phyloP scores from a whole-genome alignment of 2,888 invertebrate genomes.

The Cephus rjabovi region DNA sequence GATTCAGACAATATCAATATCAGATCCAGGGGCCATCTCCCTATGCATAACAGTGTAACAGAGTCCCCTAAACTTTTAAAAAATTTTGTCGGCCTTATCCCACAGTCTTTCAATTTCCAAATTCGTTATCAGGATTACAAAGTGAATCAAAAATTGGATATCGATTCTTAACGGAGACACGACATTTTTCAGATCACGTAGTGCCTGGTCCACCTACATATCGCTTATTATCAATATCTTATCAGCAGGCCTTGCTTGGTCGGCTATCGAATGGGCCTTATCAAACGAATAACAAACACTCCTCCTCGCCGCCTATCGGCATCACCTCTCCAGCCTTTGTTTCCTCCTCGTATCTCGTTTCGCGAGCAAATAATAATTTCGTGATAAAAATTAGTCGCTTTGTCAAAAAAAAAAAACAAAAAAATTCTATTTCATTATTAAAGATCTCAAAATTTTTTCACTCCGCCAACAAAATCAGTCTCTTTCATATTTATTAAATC shows the following conservation, averaged over 20 bases:
- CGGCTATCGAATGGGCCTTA: conserved; percentile 29
- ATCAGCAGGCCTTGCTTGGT: conserved; percentile 21
- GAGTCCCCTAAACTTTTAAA: not conserved
- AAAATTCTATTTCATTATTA: not conserved
- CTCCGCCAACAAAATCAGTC: too few species aligned
- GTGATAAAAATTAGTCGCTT: not conserved
- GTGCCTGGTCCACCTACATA: not conserved
- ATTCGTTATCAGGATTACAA: not conserved
- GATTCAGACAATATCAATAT: not conserved
- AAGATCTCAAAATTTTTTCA: not conserved
- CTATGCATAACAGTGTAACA: not conserved
- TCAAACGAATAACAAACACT: conserved; percentile 23
- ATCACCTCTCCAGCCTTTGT: not conserved
- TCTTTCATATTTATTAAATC: not conserved
- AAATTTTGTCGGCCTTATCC: not conserved
- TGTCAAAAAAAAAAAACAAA: too few species aligned
- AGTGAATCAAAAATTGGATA: not conserved
- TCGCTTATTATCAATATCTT: conserved; percentile 24
- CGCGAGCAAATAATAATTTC: not conserved
- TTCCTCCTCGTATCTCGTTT: not conserved
- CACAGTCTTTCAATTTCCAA: not conserved
- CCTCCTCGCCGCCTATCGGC: conserved; percentile 6
- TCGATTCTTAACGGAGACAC: not conserved
- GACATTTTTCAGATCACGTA: not conserved
- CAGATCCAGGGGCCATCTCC: not conserved